Conservation (phyloP, 2,888 invertebrate genomes). For the Tinea semifulvella region DNA sequence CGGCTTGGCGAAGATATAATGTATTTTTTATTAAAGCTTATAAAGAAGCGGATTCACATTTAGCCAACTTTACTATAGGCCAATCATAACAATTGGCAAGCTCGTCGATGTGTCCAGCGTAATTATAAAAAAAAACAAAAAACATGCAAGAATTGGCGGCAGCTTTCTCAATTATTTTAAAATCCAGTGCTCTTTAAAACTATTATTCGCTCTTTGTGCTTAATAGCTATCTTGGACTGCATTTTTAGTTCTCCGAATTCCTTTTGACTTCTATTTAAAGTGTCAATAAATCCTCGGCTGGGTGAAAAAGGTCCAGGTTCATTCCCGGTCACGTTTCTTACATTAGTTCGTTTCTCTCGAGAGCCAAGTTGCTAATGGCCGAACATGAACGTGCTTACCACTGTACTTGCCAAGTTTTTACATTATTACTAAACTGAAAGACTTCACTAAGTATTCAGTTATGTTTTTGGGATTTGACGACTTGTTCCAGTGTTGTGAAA, state of each 20-base stretch:
- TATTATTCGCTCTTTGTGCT: neutral
- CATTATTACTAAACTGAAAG: conserved; percentile 10
- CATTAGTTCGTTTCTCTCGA: conserved; percentile 31
- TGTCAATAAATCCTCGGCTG: conserved; percentile 6
- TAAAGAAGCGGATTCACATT: too few species aligned
- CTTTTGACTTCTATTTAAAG: conserved; percentile 10
- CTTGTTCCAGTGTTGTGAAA: too few species aligned
- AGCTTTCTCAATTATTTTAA: neutral
- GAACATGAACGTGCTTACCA: conserved; percentile 31
- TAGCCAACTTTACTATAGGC: too few species aligned
- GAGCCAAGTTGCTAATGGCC: conserved; percentile 36
- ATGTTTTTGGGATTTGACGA: too few species aligned
- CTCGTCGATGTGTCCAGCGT: too few species aligned
- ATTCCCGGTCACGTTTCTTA: conserved; percentile 31
- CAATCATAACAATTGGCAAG: too few species aligned
- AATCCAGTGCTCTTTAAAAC: neutral
- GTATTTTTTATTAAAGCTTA: too few species aligned
- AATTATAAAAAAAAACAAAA: too few species aligned
- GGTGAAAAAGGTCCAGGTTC: conserved; percentile 1
- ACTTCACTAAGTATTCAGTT: too few species aligned
- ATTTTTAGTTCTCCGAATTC: conserved; percentile 1
- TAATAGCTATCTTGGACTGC: neutral
- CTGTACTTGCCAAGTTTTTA: conserved; percentile 5
- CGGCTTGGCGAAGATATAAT: too few species aligned
- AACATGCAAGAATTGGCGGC: too few species aligned